Base-by-base conservation (phyloP, 2,113 vertebrate genomes). In the Thryonomys swinderianus region DNA sequence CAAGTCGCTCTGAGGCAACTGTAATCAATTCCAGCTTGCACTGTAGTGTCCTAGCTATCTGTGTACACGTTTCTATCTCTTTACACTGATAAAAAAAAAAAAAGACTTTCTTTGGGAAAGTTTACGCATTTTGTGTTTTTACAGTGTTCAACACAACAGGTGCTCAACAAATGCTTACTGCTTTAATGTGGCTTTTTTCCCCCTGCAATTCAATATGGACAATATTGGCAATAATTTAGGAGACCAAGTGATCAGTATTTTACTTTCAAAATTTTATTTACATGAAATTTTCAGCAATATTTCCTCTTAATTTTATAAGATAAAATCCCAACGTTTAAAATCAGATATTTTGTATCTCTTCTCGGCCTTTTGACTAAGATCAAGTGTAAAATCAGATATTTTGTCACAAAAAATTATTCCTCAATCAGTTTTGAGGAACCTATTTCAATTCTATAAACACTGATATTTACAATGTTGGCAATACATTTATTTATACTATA, bases 211-310 rank as follows among this genome's bases (percentile, higher is more conserved):
- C 85, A 62, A 61, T 32, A 25, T 69, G 17, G 25, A 80, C 13
- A 57, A 91, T 3, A 42, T 7, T 95, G 57, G 14, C 88, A 95
- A 76, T 71, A 76, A 91, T 66, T 85, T 55, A 90, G 95, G 25
- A 90, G 21, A 85, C 3, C 48, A 91, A 89, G 73, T 27, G 69
- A 66, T 3, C 20, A 88, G 1, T n/a, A 51, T 13, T 51, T 25
- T 95, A 95, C 94, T 96, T 95, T 90, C 42, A 96, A 96, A 93
- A 48, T 90, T 88, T 81, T 94, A 95, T 53, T 62, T 95, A 82
- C 53, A 76, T 62, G 25, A n/a, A 91, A 45, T 91, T 21, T 69
- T 85, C 21, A 86, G 51, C 67, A n/a, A 93, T 74, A 51, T 7
- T 85, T 87, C 5, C 3, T 59, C 78, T 69, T 69, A 25, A 69